Conservation (phyloP, 2,888 invertebrate genomes). For the Nephrotoma guestfalica region DNA sequence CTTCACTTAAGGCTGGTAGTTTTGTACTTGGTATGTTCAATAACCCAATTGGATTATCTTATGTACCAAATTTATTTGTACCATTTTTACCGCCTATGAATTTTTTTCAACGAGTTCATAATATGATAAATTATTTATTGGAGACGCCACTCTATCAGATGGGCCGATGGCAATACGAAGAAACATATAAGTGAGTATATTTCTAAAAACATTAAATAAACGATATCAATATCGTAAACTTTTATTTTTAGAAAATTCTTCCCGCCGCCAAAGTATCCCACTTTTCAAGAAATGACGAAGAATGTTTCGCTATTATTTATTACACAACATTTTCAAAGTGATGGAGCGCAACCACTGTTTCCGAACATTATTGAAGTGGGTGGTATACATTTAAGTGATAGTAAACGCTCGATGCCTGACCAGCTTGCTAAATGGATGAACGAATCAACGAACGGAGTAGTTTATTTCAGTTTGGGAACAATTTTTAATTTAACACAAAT, state of each 20-base stretch:
- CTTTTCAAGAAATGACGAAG: not conserved
- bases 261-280: not conserved
- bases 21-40: not conserved
- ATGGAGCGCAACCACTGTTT: not conserved
- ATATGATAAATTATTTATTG: not conserved
- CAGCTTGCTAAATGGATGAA: not conserved
- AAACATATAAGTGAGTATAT: not conserved
- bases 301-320: not conserved
- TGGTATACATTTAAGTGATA: not conserved
- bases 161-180: not conserved
- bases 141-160: not conserved
- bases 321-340: not conserved
- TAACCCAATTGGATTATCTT: not conserved
- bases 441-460: not conserved
- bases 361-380: not conserved
- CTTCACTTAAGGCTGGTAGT: not conserved
- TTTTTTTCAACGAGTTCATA: not conserved
- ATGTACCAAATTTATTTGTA: not conserved
- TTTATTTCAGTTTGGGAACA: not conserved
- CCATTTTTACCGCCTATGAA: not conserved
- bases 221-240: not conserved
- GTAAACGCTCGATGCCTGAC: not conserved
- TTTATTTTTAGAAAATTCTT: not conserved
- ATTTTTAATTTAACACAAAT: not conserved
- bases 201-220: not conserved